phyloP scores from a whole-genome alignment of 2,113 vertebrate genomes.

The Pangasianodon hypophthalmus region DNA sequence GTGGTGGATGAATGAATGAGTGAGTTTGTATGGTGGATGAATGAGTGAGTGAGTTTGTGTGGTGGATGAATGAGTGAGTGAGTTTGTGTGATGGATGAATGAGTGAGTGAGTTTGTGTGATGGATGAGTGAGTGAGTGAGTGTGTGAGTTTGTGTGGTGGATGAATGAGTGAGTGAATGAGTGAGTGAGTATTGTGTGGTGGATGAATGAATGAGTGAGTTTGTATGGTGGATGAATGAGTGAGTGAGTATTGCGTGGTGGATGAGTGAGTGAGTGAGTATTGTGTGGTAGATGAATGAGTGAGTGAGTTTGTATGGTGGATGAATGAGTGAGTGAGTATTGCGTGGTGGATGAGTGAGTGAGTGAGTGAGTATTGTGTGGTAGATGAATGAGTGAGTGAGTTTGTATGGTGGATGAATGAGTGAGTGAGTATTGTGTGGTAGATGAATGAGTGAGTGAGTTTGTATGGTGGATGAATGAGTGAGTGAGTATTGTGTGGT shows the following conservation, averaged over 20 bases:
- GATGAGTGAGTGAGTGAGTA: constrained; percentile 62
- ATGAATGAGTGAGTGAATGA: not conserved
- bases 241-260: constrained; percentile 79
- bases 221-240: not conserved
- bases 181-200: not conserved
- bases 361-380: not conserved
- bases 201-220: not conserved
- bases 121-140: not conserved
- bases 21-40: not conserved
- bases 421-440: constrained; percentile 75
- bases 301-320: not conserved
- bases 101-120: not conserved
- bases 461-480: not conserved
- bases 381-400: constrained; percentile 77
- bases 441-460: not conserved
- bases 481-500: not conserved
- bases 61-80: constrained; percentile 75
- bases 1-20: not conserved
- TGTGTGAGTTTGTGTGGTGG: not conserved
- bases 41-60: not conserved
- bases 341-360: not conserved
- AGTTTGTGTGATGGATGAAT: constrained; percentile 47
- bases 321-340: not conserved
- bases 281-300: not conserved
- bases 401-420: not conserved